Percentiles rank a stretch among this genome's conserved stretches.
Evolutionary conservation across 1,140 invertebrate genomes (phyloP).

Genomic region (Drosophila ficusphila): DNA sequence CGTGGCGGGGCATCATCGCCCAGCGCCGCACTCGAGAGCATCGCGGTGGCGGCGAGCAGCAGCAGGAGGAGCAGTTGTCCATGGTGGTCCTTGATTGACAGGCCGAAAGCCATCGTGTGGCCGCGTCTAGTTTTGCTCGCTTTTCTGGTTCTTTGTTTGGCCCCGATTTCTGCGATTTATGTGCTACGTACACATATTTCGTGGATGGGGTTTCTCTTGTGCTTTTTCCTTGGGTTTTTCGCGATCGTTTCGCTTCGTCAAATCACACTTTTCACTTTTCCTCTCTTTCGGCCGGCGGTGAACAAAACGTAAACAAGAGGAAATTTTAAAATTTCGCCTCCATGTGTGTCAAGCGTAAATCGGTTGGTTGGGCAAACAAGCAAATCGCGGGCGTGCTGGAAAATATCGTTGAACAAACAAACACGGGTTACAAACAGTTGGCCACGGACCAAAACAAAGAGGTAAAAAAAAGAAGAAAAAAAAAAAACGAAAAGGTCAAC

Average conservation of each 20-base stretch:
- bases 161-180: constrained; percentile 20
- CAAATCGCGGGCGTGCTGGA: background rate
- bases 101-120: background rate
- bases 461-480: too few relatives aligned
- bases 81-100: too few relatives aligned
- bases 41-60: background rate
- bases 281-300: constrained; percentile 12
- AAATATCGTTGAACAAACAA: too few relatives aligned
- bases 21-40: too few relatives aligned
- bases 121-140: background rate
- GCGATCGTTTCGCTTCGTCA: constrained; percentile 28
- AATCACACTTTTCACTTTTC: constrained; percentile 35
- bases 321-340: constrained; percentile 16
- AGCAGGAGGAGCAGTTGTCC: background rate
- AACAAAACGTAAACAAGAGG: constrained; percentile 23
- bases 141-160: background rate
- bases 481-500: too few relatives aligned
- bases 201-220: background rate
- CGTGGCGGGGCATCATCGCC: background rate
- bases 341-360: background rate
- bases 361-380: constrained; percentile 3
- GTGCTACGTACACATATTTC: constrained; percentile 10
- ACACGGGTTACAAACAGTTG: too few relatives aligned
- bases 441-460: too few relatives aligned
- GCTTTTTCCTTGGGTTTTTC: background rate